phyloP scores from a whole-genome alignment of 2,797 vertebrate genomes.

The Enteromius unitaeniatus region DNA sequence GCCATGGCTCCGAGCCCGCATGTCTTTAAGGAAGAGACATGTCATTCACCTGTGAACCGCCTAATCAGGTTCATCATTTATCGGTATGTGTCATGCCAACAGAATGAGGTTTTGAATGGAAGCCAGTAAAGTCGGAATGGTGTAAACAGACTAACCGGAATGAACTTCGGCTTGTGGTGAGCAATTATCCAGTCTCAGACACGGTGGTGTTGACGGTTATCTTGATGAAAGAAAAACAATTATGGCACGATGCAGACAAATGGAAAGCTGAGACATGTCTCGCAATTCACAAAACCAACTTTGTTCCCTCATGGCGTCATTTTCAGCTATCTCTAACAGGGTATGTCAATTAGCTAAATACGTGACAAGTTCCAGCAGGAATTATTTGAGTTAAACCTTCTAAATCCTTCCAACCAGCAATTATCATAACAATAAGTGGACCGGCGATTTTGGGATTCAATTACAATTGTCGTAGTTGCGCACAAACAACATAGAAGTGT shows the following conservation, averaged over 20 bases:
- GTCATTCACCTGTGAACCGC: conserved; percentile 61
- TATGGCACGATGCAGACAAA: conserved; percentile 42
- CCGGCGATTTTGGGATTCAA: background rate
- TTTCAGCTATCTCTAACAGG: conserved; percentile 22
- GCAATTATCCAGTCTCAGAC: conserved; percentile 64
- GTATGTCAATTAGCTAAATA: conserved; percentile 37
- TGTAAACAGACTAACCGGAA: conserved; percentile 29
- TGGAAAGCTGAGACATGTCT: conserved; percentile 46
- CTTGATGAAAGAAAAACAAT: conserved; percentile 63
- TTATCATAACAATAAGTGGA: conserved; percentile 10
- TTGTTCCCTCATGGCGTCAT: conserved; percentile 15
- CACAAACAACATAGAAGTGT: conserved; percentile 9
- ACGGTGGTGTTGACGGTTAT: conserved; percentile 65
- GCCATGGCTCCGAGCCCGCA: conserved; percentile 62
- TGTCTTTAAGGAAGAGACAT: conserved; percentile 34
- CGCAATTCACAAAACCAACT: conserved; percentile 13
- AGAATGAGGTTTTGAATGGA: conserved; percentile 35
- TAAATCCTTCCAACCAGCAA: conserved; percentile 6
- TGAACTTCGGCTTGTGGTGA: conserved; percentile 42
- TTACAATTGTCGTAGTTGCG: background rate
- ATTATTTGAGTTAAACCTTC: conserved; percentile 30
- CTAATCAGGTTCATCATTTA: conserved; percentile 70
- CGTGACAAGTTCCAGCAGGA: conserved; percentile 24
- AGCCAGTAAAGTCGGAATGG: conserved; percentile 35
- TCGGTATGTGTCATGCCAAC: conserved; percentile 66